Conservation (phyloP, 2,113 vertebrate genomes). For the Pterocles gutturalis region DNA sequence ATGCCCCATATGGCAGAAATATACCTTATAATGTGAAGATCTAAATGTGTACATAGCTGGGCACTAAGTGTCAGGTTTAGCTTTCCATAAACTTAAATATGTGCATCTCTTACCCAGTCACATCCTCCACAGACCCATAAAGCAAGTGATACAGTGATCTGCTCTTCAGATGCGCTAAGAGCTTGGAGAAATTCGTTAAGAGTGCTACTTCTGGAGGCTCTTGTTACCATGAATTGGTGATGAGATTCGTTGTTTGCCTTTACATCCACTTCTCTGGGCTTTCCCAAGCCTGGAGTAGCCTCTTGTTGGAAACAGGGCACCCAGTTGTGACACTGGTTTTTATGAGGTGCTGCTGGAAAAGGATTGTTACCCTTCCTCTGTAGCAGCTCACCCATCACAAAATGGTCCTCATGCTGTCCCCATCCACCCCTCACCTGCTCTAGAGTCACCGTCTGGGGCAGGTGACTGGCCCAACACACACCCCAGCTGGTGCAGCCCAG, state of each 20-base stretch:
- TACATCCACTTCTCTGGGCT: not conserved
- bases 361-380: not conserved
- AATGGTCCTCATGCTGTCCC: not conserved
- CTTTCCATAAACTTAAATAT: slow-evolving; percentile 49
- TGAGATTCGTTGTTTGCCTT: slow-evolving; percentile 18
- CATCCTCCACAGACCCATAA: slow-evolving; percentile 58
- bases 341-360: not conserved
- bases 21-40: not conserved
- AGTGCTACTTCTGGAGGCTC: slow-evolving; percentile 41
- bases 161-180: slow-evolving; percentile 35
- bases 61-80: not conserved
- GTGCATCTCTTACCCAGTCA: slow-evolving; percentile 34
- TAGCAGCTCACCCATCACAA: not conserved
- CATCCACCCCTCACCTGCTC: not conserved
- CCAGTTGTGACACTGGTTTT: not conserved
- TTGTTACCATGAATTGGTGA: not conserved
- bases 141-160: not conserved
- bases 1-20: slow-evolving; percentile 8
- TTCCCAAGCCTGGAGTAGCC: not conserved
- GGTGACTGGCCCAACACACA: not conserved
- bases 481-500: not conserved
- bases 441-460: not conserved
- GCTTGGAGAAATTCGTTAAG: slow-evolving; percentile 36
- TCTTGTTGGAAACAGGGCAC: not conserved
- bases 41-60: not conserved